Percentiles rank a stretch among this genome's conserved stretches.
These are phyloP conservation scores for Archocentrus centrarchus DNA, from an alignment of 2,113 vertebrate species.

Conservation along the genomic window DNA sequence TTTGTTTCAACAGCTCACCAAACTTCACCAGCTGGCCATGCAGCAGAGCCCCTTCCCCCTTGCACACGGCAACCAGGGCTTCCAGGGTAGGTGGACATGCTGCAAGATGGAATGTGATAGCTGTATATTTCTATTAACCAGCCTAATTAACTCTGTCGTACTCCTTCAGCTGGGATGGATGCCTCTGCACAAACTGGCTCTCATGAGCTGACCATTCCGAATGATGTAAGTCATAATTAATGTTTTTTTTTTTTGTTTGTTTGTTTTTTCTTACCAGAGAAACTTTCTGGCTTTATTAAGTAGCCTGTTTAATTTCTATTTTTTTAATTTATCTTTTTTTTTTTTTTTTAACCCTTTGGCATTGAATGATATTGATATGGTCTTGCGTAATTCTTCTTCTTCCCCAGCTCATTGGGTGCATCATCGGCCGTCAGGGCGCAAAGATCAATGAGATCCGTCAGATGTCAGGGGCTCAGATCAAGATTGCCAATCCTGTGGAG, in stretches of 20 bases:
- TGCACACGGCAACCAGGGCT: constrained; percentile 94
- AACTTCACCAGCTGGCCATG: constrained; percentile 98
- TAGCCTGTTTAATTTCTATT: not conserved
- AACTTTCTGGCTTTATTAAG: not conserved
- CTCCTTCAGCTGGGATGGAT: constrained; percentile 89
- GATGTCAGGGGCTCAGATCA: constrained; percentile 99
- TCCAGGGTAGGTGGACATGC: constrained; percentile 87
- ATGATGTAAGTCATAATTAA: constrained; percentile 87
- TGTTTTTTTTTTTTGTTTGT: not conserved
- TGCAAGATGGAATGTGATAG: constrained; percentile 1
- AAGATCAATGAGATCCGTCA: constrained; percentile 99
- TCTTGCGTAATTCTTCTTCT: not conserved
- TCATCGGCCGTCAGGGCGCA: constrained; percentile 97
- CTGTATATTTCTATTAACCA: constrained; percentile 37
- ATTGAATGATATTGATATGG: not conserved
- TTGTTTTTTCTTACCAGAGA: not conserved
- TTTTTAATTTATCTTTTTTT: too few species aligned
- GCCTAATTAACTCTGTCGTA: constrained; percentile 5
- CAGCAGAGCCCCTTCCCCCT: constrained; percentile 96
- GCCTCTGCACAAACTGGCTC: constrained; percentile 97
- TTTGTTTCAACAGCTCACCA: constrained; percentile 87
- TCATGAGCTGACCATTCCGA: constrained; percentile 99
- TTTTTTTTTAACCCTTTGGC: not conserved
- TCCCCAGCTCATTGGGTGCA: constrained; percentile 96
- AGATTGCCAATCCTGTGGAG: constrained; percentile 98